Evolutionary conservation across 2,888 invertebrate species (phyloP).

Genomic region (Ptilodon capucinus): DNA sequence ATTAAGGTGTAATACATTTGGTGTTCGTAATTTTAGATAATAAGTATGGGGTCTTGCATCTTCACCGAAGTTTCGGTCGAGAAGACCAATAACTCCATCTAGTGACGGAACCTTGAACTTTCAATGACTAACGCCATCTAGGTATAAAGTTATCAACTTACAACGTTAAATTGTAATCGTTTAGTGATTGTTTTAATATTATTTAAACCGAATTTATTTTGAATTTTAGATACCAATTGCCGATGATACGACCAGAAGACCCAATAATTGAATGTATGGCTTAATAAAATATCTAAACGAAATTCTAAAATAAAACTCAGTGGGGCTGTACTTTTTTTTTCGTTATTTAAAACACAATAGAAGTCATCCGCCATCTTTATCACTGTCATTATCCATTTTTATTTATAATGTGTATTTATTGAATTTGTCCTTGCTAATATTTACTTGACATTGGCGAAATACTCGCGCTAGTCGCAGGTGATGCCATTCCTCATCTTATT

Average conservation of each 20-base stretch:
- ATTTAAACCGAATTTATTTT: neutral
- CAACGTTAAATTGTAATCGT: neutral
- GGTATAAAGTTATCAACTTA: neutral
- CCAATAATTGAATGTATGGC: slow-evolving; percentile 12
- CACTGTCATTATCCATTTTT: too few relatives aligned
- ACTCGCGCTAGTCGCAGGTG: too few relatives aligned
- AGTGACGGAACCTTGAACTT: neutral
- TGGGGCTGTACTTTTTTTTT: too few relatives aligned
- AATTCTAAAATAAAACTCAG: too few relatives aligned
- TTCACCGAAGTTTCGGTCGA: neutral
- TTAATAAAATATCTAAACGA: neutral
- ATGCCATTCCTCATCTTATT: too few relatives aligned
- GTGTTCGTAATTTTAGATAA: slow-evolving; percentile 47
- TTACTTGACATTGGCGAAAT: too few relatives aligned
- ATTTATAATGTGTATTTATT: too few relatives aligned
- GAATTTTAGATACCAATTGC: neutral
- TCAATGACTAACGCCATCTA: slow-evolving; percentile 23
- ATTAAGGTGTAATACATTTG: slow-evolving; percentile 73
- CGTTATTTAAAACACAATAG: too few relatives aligned
- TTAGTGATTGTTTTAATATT: neutral
- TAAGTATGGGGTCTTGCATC: slow-evolving; percentile 28
- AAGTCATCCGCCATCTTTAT: too few relatives aligned
- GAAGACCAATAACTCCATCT: neutral
- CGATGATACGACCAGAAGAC: slow-evolving; percentile 13
- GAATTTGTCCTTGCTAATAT: too few relatives aligned